phyloP scores from a whole-genome alignment of 2,888 invertebrate species.

The Sarcophaga caerulescens region DNA sequence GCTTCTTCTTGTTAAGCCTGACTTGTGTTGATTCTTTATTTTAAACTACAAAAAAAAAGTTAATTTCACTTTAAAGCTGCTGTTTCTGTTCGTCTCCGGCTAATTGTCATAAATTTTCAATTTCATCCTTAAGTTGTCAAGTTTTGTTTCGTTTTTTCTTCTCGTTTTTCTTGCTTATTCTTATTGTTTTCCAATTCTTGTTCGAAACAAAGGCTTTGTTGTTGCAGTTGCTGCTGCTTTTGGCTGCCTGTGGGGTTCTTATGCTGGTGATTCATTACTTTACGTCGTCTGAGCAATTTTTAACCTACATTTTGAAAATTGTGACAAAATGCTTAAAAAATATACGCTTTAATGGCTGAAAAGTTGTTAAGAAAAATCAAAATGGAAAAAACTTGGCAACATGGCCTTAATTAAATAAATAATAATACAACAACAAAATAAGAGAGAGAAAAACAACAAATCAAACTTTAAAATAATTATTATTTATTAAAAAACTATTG shows the following conservation, averaged over 20 bases:
- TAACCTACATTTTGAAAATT: constrained; percentile 52
- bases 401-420: constrained; percentile 40
- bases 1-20: no score
- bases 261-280: constrained; percentile 51
- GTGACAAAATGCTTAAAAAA: constrained; percentile 36
- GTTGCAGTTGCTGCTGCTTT: constrained; percentile 5
- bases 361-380: background rate
- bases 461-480: constrained; percentile 3
- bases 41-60: no score
- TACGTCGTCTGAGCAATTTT: constrained; percentile 8
- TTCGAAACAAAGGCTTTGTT: constrained; percentile 34
- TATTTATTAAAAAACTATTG: constrained; percentile 46
- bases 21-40: no score
- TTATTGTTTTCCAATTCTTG: background rate
- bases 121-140: background rate
- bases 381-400: constrained; percentile 53
- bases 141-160: background rate
- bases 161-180: constrained; percentile 1
- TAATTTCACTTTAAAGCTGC: no score
- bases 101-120: background rate
- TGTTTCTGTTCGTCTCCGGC: no score
- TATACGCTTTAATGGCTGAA: background rate
- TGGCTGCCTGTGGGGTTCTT: background rate
- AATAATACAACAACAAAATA: background rate
- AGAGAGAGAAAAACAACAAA: background rate